Evolutionary conservation across 2,888 invertebrate species (phyloP), one percentile per base, ranked within the genome.

Genomic region (Lasius fuliginosus): DNA sequence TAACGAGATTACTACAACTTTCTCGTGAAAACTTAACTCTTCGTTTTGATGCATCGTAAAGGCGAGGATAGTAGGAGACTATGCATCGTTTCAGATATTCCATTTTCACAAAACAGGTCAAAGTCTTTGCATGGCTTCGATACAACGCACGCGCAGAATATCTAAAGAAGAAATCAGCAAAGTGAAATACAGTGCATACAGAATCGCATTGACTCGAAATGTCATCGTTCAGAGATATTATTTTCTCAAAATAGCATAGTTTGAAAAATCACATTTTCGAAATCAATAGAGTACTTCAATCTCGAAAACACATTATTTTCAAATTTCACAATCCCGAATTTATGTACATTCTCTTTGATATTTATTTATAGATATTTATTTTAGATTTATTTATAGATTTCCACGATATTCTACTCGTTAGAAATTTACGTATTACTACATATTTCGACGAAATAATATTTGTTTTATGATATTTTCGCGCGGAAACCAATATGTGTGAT

Each of bases 311-410:
- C 1, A 36, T 64, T 65, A 65, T 36, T 75, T 49, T n/a, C 33
- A 60, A 30, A 74, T 5, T 27, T 27, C 15, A 5, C 15, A 3
- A 58, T 42, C 42, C 12, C 11, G 4, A n/a, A 46, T 60, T 60
- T n/a, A 15, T 42, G 27, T 74, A n/a, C 3, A 18, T n/a, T 75
- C 15, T 15, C n/a, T 15, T 33, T 12, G 18, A 62, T 62, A 46
- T 75, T 46, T 49, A 23, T 64, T 75, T 33, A 49, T 11, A 75
- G 11, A 64, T 49, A 23, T 64, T 75, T 33, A 64, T 11, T 36
- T 36, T 36, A 42, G 46, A 46, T 62, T 64, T 49, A 23, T 64
- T 75, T 23, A 64, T 11, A 75, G 15, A 64, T 49, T 46, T 36
- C 1, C 1, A 30, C 11, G 23, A 49, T 64, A 33, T 75, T 46